These are phyloP conservation scores for Papilio dardanus DNA, from an alignment of 1,140 invertebrate species.

Conservation along the genomic window DNA sequence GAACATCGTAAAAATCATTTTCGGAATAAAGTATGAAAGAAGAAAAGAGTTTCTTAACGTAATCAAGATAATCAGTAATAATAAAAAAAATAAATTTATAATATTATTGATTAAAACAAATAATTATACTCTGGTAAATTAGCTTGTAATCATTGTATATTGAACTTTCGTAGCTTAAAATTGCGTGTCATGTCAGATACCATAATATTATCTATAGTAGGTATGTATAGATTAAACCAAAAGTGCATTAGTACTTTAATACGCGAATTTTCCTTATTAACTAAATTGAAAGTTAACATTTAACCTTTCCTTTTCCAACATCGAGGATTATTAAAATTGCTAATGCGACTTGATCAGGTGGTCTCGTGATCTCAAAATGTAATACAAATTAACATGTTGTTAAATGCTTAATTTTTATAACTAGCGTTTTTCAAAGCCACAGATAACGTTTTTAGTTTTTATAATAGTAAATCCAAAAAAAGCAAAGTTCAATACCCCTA, in stretches of 20 bases:
- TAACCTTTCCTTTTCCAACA: neutral
- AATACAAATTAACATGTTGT: neutral
- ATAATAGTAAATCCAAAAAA: slow-evolving; percentile 17
- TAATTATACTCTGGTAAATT: neutral
- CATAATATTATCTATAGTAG: neutral
- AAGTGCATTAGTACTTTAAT: neutral
- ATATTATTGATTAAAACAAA: neutral
- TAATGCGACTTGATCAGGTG: neutral
- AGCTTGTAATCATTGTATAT: neutral
- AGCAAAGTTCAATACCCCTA: slow-evolving; percentile 27
- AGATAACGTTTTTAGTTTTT: slow-evolving; percentile 1
- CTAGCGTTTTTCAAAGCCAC: neutral
- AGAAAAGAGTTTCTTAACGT: neutral
- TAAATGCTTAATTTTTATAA: neutral
- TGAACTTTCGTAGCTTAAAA: neutral
- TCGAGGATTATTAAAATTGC: no score
- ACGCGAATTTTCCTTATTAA: neutral
- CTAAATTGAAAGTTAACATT: neutral
- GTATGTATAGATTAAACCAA: neutral
- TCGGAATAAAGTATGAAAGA: no score
- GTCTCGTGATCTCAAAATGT: no score
- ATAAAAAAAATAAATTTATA: neutral
- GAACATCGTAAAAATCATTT: no score
- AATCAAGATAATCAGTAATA: neutral
- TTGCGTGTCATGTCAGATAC: neutral